Conservation (phyloP, 2,888 invertebrate species). For the Trissolcus japonicus region DNA sequence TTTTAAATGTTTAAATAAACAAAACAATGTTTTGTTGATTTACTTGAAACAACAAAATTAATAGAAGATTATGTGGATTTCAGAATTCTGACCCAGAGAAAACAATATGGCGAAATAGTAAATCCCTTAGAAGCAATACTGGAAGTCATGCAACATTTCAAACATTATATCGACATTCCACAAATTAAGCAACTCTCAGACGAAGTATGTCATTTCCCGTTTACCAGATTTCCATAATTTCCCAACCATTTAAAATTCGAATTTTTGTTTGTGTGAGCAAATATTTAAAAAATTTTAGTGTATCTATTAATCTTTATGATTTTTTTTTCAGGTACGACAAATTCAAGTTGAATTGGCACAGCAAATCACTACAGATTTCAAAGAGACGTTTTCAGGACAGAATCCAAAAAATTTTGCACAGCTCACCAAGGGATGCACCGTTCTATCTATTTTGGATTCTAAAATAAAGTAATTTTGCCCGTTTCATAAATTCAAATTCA, state of each 20-base stretch:
- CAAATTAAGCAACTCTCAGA: conserved; percentile 92
- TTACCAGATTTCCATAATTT: too few species aligned
- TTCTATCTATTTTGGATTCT: conserved; percentile 91
- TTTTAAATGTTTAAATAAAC: too few species aligned
- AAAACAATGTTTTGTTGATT: not conserved
- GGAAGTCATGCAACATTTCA: conserved; percentile 96
- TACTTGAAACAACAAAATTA: too few species aligned
- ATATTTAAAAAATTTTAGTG: too few species aligned
- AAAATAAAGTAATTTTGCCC: conserved; percentile 81
- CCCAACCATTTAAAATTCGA: too few species aligned
- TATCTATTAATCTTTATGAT: too few species aligned
- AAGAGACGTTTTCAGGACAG: conserved; percentile 87
- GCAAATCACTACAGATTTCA: conserved; percentile 95
- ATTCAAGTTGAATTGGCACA: conserved; percentile 87
- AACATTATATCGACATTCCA: conserved; percentile 92
- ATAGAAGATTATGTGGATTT: not conserved
- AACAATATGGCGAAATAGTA: conserved; percentile 96
- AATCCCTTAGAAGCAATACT: conserved; percentile 96
- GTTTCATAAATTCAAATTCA: too few species aligned
- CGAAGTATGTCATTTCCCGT: conserved; percentile 77
- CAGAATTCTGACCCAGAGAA: conserved; percentile 84
- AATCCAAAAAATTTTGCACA: conserved; percentile 81
- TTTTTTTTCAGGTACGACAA: conserved; percentile 79
- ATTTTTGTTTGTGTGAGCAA: too few species aligned
- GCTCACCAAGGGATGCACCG: conserved; percentile 87